These are phyloP conservation scores for Chaetoderma sp. DNA, from an alignment of 2,888 invertebrate genomes.

Conservation along the genomic window DNA sequence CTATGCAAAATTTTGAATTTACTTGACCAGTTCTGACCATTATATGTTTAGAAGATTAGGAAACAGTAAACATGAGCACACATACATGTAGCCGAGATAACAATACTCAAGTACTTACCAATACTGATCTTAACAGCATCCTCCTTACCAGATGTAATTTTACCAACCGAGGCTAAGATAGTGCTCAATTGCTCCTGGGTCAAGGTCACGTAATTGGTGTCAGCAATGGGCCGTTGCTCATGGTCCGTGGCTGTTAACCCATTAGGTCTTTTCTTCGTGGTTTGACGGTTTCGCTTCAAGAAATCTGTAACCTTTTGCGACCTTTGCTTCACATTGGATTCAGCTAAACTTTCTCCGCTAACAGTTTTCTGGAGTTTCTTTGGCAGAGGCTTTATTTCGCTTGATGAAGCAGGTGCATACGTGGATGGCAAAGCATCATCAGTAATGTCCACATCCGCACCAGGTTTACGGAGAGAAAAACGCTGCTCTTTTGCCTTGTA, in stretches of 20 bases:
- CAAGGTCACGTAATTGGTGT: constrained; percentile 49
- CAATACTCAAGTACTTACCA: constrained; percentile 37
- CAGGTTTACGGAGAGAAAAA: constrained; percentile 39
- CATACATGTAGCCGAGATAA: too few relatives aligned
- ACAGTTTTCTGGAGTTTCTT: too few relatives aligned
- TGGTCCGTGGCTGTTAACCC: constrained; percentile 22
- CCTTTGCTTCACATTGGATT: not conserved
- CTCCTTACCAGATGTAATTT: constrained; percentile 47
- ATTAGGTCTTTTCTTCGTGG: constrained; percentile 21
- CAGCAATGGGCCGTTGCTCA: too few relatives aligned
- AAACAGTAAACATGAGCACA: too few relatives aligned
- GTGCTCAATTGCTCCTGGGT: constrained; percentile 61
- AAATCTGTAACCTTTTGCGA: not conserved
- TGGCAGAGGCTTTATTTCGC: constrained; percentile 45
- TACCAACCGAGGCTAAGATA: constrained; percentile 56
- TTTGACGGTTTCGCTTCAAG: not conserved
- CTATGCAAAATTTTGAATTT: too few relatives aligned
- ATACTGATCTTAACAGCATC: constrained; percentile 53
- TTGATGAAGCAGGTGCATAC: too few relatives aligned
- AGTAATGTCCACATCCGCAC: constrained; percentile 11
- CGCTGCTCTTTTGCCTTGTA: constrained; percentile 52
- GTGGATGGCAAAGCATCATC: too few relatives aligned
- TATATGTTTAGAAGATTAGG: too few relatives aligned
- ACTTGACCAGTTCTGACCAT: too few relatives aligned
- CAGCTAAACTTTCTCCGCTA: too few relatives aligned